Conservation (phyloP, 2,797 vertebrate genomes). For the Chanos chanos region DNA sequence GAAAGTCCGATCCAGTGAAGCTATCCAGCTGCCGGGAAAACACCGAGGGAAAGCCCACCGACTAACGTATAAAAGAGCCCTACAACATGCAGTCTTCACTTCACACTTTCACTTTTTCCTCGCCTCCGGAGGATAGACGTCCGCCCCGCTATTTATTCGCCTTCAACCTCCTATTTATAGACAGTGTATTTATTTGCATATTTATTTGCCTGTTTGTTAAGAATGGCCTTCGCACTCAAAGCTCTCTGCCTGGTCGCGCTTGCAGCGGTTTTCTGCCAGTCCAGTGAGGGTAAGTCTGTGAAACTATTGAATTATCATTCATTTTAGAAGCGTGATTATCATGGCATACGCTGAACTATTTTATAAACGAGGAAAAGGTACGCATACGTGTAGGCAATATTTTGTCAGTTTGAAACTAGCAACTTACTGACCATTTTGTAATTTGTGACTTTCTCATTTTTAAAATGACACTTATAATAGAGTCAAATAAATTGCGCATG, state of each 20-base stretch:
- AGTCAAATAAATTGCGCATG: no score
- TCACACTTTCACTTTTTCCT: slow-evolving; percentile 24
- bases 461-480: no score
- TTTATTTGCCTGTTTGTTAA: not conserved
- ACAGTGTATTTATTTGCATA: not conserved
- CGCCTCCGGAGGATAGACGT: no score
- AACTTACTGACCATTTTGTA: no score
- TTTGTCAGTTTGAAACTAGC: no score
- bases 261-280: slow-evolving; percentile 48
- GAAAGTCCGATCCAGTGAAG: slow-evolving; percentile 31
- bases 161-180: no score
- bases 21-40: slow-evolving; percentile 62
- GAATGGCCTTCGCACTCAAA: slow-evolving; percentile 52
- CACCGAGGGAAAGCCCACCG: slow-evolving; percentile 30
- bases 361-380: no score
- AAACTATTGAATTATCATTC: not conserved
- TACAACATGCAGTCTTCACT: slow-evolving; percentile 55
- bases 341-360: no score
- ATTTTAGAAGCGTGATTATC: no score
- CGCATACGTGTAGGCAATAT: no score
- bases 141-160: no score
- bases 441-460: no score
- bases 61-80: slow-evolving; percentile 37
- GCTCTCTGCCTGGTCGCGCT: slow-evolving; percentile 41
- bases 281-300: slow-evolving; percentile 38